Conservation (phyloP, 2,113 vertebrate genomes). For the Ictalurus punctatus region DNA sequence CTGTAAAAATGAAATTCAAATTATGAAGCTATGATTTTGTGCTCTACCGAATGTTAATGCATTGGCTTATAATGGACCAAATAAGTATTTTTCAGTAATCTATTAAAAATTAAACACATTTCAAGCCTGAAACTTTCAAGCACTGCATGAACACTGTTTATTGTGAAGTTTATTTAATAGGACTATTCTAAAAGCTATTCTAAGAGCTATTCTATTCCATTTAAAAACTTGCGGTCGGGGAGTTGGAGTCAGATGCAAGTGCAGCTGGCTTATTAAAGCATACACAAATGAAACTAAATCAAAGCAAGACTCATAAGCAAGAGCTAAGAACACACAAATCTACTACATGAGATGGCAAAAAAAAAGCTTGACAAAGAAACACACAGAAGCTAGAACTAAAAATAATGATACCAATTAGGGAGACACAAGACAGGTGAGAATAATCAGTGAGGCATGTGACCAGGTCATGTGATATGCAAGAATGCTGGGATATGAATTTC, state of each 20-base stretch:
- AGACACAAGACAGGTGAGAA: not conserved
- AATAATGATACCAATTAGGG: not conserved
- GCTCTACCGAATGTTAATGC: not conserved
- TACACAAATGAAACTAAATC: not conserved
- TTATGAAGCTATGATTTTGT: not conserved
- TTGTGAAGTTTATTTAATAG: not conserved
- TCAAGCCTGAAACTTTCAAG: not conserved
- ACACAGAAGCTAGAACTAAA: not conserved
- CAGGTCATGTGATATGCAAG: not conserved
- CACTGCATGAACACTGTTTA: not conserved
- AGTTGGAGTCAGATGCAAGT: not conserved
- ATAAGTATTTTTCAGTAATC: not conserved
- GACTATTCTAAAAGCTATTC: not conserved
- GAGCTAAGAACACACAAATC: not conserved
- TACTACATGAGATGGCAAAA: not conserved
- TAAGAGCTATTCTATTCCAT: not conserved
- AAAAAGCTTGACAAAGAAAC: not conserved
- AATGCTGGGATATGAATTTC: not conserved
- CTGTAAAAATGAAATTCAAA: not conserved
- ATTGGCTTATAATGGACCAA: not conserved
- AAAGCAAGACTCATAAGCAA: not conserved
- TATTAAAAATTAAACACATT: not conserved
- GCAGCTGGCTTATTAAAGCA: not conserved
- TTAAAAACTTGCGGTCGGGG: not conserved
- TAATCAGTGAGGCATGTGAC: not conserved